phyloP scores from a whole-genome alignment of 2,113 vertebrate genomes.

The Suricata suricatta region DNA sequence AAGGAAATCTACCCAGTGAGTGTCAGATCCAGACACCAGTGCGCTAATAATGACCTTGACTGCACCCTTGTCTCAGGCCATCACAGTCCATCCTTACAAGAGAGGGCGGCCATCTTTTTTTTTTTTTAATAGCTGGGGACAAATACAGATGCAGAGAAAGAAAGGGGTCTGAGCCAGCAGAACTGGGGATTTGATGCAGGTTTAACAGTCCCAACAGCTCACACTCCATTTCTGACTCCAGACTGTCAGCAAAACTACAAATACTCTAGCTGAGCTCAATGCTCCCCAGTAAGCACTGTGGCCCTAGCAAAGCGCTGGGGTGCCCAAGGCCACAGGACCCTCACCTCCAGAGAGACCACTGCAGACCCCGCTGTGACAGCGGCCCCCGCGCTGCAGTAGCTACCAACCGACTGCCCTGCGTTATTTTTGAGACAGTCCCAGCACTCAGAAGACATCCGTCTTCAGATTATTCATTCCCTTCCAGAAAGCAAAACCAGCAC shows the following conservation, averaged over 20 bases:
- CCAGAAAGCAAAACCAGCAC: neutral
- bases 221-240: fast-evolving
- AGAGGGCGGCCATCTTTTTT: neutral
- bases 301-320: neutral
- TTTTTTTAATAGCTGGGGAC: neutral
- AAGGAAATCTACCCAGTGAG: neutral
- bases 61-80: fast-evolving
- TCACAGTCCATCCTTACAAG: neutral
- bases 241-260: neutral
- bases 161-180: neutral
- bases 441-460: neutral
- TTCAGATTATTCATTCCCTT: neutral
- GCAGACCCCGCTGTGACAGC: neutral
- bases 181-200: fast-evolving
- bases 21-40: neutral
- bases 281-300: fast-evolving
- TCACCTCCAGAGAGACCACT: fast-evolving
- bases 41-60: fast-evolving
- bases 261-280: neutral
- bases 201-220: too few species aligned
- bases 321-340: neutral
- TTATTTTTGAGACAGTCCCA: neutral
- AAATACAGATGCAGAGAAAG: neutral
- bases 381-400: neutral
- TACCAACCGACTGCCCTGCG: neutral